Base-by-base conservation (phyloP, 2,888 invertebrate genomes). In the Gari tellinella region DNA sequence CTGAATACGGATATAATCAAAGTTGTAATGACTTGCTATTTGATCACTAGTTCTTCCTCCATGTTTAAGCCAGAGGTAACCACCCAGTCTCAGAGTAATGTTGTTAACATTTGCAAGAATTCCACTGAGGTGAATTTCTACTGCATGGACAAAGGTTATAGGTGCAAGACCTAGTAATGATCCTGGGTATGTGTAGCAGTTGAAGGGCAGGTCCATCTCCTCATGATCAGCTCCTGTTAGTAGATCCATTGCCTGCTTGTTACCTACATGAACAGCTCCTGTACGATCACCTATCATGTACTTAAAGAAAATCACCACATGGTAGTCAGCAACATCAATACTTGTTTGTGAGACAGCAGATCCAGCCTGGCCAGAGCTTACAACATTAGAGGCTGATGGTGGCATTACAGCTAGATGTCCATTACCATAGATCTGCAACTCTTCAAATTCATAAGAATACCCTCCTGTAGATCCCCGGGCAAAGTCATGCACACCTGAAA, bases 261-360 rank as follows among this genome's bases (percentile, higher is more conserved):
- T 67, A 0, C 66, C 83, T 1, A 88, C 68, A 68, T 88, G 88
- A 0, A 88, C 82, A 15, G 86, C 67, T 0, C 88, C 88, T 8
- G 83, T 86, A 17, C 87, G 65, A 60, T 88, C 88, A 12, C 88
- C 88, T 26, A 88, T 88, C 88, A 87, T 88, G 72, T 85, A 86
- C 53, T 83, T 86, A 69, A 87, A 88, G 75, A 85, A 85, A 25
- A 88, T 56, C 0, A 81, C 81, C 14, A 87, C 80, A 60, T 83
- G 76, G 48, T 73, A 80, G 10, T 37, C 31, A 19, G 58, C 51
- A 12, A 58, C 52, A 21, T 68, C 49, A 2, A 73, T 57, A 31
- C 56, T 69, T 8, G 52, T 51, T n/a, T 57, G 65, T 4, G 66
- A 45, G 45, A 65, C 73, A 0, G 72, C 40, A 12, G 76, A 60